phyloP scores from a whole-genome alignment of 2,113 vertebrate genomes.

The Hypomesus transpacificus region DNA sequence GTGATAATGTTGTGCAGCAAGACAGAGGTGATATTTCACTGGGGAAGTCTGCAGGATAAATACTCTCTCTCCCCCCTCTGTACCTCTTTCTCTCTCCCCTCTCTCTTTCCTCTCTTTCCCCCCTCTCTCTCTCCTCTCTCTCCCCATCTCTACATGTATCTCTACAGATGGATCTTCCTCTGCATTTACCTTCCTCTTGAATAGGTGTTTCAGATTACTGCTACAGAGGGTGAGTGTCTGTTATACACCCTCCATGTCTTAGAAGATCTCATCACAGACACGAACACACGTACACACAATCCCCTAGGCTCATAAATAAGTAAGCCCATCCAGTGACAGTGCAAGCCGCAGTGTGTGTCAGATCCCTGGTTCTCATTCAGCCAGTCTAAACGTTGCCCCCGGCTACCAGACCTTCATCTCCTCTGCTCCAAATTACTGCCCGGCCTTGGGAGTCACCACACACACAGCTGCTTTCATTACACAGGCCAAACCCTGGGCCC shows the following conservation, averaged over 20 bases:
- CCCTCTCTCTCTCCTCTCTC: too few relatives aligned
- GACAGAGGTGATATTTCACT: too few relatives aligned
- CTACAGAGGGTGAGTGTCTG: too few relatives aligned
- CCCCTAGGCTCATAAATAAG: neutral
- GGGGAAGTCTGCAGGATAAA: too few relatives aligned
- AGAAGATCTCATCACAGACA: neutral
- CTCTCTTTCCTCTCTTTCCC: too few relatives aligned
- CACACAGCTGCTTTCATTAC: constrained; percentile 24
- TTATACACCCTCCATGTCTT: neutral
- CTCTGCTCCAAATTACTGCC: constrained; percentile 4
- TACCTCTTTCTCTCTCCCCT: too few relatives aligned
- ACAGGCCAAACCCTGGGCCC: neutral
- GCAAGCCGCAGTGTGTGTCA: neutral
- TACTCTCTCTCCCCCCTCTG: too few relatives aligned
- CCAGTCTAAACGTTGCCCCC: neutral
- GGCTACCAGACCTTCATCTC: constrained; percentile 7
- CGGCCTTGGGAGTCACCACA: constrained; percentile 17
- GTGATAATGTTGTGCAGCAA: too few relatives aligned
- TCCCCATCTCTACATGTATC: too few relatives aligned
- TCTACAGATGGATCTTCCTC: too few relatives aligned
- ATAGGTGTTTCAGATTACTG: too few relatives aligned
- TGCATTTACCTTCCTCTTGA: too few relatives aligned
- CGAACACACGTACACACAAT: neutral
- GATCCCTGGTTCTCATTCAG: constrained; percentile 2
- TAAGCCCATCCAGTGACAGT: neutral